phyloP scores from a whole-genome alignment of 2,888 invertebrate genomes.

The Metacarcinus magister region DNA sequence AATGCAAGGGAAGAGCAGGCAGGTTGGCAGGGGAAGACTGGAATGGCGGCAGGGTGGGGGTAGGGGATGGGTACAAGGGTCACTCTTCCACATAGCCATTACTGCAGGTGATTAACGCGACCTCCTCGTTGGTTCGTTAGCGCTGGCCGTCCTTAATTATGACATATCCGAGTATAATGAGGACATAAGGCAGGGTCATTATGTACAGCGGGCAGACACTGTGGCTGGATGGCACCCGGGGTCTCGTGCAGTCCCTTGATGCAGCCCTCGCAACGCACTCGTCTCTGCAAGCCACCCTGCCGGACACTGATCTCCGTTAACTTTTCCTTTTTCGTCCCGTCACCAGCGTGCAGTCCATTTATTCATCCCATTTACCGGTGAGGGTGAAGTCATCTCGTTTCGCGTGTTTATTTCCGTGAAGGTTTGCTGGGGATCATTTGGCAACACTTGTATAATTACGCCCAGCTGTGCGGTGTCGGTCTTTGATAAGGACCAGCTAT shows the following conservation, averaged over 20 bases:
- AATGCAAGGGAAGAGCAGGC: background rate
- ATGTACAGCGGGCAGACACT: slow-evolving; percentile 34
- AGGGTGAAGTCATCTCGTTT: background rate
- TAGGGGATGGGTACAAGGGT: background rate
- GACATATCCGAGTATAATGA: slow-evolving; percentile 48
- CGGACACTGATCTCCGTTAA: background rate
- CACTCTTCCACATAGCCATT: background rate
- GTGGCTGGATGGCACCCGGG: slow-evolving; percentile 19
- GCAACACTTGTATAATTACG: slow-evolving; percentile 48
- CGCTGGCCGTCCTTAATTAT: slow-evolving; percentile 45
- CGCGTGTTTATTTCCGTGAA: background rate
- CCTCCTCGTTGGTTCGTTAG: slow-evolving; percentile 41
- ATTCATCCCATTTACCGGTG: background rate
- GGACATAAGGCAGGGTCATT: slow-evolving; percentile 36
- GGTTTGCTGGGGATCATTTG: background rate
- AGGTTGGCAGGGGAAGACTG: background rate
- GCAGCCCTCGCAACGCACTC: slow-evolving; percentile 31
- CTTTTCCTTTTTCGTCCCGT: background rate
- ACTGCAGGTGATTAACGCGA: slow-evolving; percentile 30
- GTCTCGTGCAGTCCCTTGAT: background rate
- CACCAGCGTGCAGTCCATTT: background rate
- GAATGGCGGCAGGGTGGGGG: background rate
- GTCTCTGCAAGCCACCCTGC: background rate
- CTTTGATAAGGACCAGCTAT: slow-evolving; percentile 41
- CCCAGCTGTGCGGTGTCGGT: slow-evolving; percentile 38